A percentile compares a stretch with the other conserved stretches of the same genome.
Conservation (phyloP, 2,797 vertebrate species). For the Gallinago solitaria region DNA sequence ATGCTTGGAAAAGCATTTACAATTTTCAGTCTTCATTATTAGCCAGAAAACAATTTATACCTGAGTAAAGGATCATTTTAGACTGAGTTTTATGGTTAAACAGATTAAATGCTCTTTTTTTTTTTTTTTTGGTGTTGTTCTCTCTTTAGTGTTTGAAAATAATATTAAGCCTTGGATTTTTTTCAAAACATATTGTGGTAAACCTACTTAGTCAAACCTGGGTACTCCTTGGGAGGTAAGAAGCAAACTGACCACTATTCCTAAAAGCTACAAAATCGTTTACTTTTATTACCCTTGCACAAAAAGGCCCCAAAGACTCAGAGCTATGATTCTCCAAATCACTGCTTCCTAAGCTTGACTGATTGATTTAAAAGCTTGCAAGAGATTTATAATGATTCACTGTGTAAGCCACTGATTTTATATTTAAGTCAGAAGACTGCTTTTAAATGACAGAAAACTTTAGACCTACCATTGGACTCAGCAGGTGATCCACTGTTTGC, state of each 20-base stretch:
- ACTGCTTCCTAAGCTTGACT: slow-evolving; percentile 84
- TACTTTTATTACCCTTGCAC: slow-evolving; percentile 76
- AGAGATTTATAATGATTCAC: slow-evolving; percentile 86
- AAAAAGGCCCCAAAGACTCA: slow-evolving; percentile 78
- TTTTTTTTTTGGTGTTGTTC: background rate
- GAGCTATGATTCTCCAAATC: slow-evolving; percentile 83
- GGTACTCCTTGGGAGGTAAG: slow-evolving; percentile 65
- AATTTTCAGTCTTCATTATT: background rate
- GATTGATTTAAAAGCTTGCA: slow-evolving; percentile 90
- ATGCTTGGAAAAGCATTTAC: background rate
- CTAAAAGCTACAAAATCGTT: slow-evolving; percentile 81
- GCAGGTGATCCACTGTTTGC: slow-evolving; percentile 73
- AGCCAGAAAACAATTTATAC: background rate
- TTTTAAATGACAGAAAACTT: slow-evolving; percentile 79
- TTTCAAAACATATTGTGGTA: slow-evolving; percentile 1
- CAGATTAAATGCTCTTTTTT: background rate
- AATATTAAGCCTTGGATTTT: slow-evolving; percentile 33
- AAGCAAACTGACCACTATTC: slow-evolving; percentile 72
- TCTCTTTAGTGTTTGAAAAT: slow-evolving; percentile 41
- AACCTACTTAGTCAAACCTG: slow-evolving; percentile 56
- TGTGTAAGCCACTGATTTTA: slow-evolving; percentile 83
- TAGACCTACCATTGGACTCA: slow-evolving; percentile 68
- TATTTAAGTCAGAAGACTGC: slow-evolving; percentile 77
- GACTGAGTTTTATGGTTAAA: slow-evolving; percentile 30
- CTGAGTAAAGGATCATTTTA: slow-evolving; percentile 35